phyloP scores from a whole-genome alignment of 2,888 invertebrate genomes.

The Autographa pulchrina region DNA sequence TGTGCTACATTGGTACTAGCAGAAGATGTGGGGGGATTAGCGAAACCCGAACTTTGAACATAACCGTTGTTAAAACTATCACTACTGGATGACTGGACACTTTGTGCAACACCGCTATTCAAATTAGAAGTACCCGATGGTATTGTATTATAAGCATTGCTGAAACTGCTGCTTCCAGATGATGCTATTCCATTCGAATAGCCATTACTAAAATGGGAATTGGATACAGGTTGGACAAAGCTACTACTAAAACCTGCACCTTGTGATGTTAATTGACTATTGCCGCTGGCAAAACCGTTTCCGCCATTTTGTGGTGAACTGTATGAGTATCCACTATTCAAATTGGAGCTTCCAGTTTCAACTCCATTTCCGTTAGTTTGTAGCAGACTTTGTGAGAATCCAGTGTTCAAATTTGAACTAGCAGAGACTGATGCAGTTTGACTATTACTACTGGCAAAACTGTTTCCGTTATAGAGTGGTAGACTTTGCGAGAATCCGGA shows the following conservation, averaged over 20 bases:
- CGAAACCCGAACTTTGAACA: slow-evolving; percentile 10
- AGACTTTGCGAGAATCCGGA: slow-evolving; percentile 19
- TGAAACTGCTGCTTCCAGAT: slow-evolving; percentile 1
- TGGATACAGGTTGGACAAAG: background rate
- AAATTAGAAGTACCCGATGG: slow-evolving; percentile 6
- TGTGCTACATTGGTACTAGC: slow-evolving; percentile 1
- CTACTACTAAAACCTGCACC: background rate
- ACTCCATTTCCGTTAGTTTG: slow-evolving; percentile 9
- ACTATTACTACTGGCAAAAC: slow-evolving; percentile 19
- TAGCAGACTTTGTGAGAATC: background rate
- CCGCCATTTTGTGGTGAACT: slow-evolving; percentile 2
- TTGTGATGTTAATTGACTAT: slow-evolving; percentile 6
- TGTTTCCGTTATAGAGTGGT: background rate
- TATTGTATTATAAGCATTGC: background rate
- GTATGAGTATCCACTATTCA: slow-evolving; percentile 32
- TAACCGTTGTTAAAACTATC: slow-evolving; percentile 7
- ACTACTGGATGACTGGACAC: background rate
- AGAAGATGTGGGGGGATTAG: background rate
- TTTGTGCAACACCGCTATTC: slow-evolving; percentile 10
- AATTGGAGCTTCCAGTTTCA: slow-evolving; percentile 11
- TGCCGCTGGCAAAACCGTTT: slow-evolving; percentile 16
- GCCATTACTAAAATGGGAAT: slow-evolving; percentile 11
- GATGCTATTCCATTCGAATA: slow-evolving; percentile 10
- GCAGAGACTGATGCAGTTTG: slow-evolving; percentile 1
- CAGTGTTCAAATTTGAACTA: slow-evolving; percentile 3